A percentile compares a stretch with the other conserved stretches of the same genome.
These are phyloP conservation scores for Drosophila ficusphila DNA, from an alignment of 1,140 invertebrate genomes.

Conservation along the genomic window DNA sequence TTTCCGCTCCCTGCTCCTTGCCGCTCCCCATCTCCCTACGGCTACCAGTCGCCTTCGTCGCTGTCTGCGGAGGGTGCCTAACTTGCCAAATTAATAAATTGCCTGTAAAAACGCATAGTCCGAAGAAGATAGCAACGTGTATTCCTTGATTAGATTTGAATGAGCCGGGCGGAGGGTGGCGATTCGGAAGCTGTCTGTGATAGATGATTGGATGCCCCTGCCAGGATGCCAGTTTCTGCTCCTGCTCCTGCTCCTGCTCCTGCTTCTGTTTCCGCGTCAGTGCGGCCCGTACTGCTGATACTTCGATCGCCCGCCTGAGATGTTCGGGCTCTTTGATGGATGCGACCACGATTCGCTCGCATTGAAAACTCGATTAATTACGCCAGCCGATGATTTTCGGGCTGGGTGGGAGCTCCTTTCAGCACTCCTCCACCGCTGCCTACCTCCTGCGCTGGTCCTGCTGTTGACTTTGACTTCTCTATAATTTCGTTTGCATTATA, in stretches of 20 bases:
- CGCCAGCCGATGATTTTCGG: conserved; percentile 28
- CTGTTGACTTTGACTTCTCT: conserved; percentile 29
- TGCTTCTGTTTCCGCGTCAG: not conserved
- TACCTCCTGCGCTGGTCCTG: no score
- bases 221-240: no score
- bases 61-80: conserved; percentile 31
- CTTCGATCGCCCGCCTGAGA: conserved; percentile 3
- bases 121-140: conserved; percentile 48
- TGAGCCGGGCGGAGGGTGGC: conserved; percentile 35
- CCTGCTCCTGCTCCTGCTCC: not conserved
- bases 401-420: not conserved
- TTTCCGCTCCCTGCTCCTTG: not conserved
- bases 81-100: conserved; percentile 76
- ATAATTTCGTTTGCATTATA: conserved; percentile 49
- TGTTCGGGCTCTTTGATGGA: conserved; percentile 40
- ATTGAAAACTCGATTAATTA: conserved; percentile 57
- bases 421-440: not conserved
- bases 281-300: not conserved
- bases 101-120: conserved; percentile 67
- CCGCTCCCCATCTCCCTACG: conserved; percentile 5
- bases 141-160: conserved; percentile 72
- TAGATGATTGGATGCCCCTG: conserved; percentile 51
- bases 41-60: not conserved
- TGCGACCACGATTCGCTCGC: conserved; percentile 39
- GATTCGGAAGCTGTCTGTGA: conserved; percentile 42